A percentile compares a stretch with the other conserved stretches of the same genome.
phyloP scores from a whole-genome alignment of 2,113 vertebrate species.

The Caranx ignobilis region DNA sequence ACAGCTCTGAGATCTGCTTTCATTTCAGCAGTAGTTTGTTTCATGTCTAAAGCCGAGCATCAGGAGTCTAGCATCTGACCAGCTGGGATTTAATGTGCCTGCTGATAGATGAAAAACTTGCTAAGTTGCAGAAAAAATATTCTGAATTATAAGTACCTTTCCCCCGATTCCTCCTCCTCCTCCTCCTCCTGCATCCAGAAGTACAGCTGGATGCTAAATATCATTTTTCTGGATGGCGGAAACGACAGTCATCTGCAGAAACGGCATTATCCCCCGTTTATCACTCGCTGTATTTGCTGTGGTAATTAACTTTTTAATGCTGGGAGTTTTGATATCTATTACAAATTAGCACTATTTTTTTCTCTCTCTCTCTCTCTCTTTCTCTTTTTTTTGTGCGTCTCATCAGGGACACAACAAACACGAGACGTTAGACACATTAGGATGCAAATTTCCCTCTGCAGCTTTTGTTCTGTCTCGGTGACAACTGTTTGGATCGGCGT shows the following conservation, averaged over 20 bases:
- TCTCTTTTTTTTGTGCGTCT: constrained; percentile 24
- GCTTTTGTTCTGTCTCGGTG: constrained; percentile 45
- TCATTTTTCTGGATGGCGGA: constrained; percentile 55
- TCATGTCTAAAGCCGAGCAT: constrained; percentile 74
- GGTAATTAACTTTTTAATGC: constrained; percentile 72
- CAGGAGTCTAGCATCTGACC: constrained; percentile 67
- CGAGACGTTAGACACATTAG: constrained; percentile 49
- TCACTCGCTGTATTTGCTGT: constrained; percentile 55
- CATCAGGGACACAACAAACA: constrained; percentile 67
- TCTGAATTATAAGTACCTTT: constrained; percentile 71
- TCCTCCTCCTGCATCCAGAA: constrained; percentile 49
- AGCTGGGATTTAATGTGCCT: constrained; percentile 80
- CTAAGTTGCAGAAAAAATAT: constrained; percentile 76
- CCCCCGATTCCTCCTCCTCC: background rate
- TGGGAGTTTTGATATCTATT: constrained; percentile 67
- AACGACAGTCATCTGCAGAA: constrained; percentile 61
- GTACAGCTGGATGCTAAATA: constrained; percentile 76
- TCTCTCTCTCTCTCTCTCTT: background rate
- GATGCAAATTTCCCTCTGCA: constrained; percentile 58
- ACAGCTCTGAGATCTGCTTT: constrained; percentile 66
- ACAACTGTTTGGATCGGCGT: constrained; percentile 39
- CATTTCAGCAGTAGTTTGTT: constrained; percentile 75
- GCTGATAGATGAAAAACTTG: constrained; percentile 77
- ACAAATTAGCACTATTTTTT: constrained; percentile 60
- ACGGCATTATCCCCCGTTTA: constrained; percentile 52